Percentiles rank a stretch among this genome's conserved stretches.
phyloP scores from a whole-genome alignment of 2,888 invertebrate genomes.

The Rhogogaster chlorosoma region DNA sequence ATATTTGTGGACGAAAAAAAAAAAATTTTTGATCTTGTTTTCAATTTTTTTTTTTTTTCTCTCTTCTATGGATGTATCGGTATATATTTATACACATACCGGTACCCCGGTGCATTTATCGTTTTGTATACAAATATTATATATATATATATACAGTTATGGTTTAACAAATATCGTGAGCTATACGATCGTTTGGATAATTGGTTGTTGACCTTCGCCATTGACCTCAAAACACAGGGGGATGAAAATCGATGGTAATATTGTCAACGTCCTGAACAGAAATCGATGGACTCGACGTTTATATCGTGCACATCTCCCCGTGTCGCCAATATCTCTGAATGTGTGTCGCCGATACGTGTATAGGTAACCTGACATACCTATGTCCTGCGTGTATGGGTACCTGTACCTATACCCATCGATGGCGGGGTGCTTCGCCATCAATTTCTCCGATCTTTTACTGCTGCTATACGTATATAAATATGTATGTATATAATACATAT shows the following conservation, averaged over 20 bases:
- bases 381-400: background rate
- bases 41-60: background rate
- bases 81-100: background rate
- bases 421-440: background rate
- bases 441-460: background rate
- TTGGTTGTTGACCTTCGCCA: slow-evolving; percentile 45
- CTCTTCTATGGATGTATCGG: background rate
- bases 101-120: background rate
- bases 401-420: background rate
- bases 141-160: background rate
- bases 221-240: slow-evolving; percentile 34
- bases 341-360: background rate
- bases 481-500: too few relatives aligned
- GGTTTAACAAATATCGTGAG: background rate
- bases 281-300: slow-evolving; percentile 23
- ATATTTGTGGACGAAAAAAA: background rate
- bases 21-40: background rate
- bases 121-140: background rate
- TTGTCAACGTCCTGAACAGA: slow-evolving; percentile 30
- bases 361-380: background rate
- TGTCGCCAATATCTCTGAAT: slow-evolving; percentile 16
- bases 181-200: background rate
- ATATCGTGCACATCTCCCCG: background rate
- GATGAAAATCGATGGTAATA: slow-evolving; percentile 37
- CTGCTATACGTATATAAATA: too few relatives aligned